phyloP scores from a whole-genome alignment of 2,797 vertebrate genomes.

The Tokudaia tokunoshimensis region DNA sequence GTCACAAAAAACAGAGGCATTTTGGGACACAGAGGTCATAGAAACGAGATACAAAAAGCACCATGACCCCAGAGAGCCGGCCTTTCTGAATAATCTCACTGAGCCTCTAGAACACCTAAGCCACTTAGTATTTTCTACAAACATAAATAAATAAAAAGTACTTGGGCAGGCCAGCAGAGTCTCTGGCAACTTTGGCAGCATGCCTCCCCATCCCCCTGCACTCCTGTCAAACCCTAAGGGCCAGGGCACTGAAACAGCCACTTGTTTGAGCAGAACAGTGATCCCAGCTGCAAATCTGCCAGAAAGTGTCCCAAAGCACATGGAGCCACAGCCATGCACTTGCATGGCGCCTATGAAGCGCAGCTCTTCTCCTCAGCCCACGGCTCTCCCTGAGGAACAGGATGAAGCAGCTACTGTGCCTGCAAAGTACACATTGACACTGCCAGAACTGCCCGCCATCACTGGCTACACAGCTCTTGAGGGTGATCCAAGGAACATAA shows the following conservation, averaged over 20 bases:
- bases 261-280: background rate
- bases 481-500: background rate
- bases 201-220: background rate
- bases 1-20: conserved; percentile 12
- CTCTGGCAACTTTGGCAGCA: background rate
- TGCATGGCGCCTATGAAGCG: background rate
- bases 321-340: rapidly evolving
- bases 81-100: conserved; percentile 12
- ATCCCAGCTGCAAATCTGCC: background rate
- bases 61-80: background rate
- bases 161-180: background rate
- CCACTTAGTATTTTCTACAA: conserved; percentile 15
- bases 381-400: background rate
- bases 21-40: background rate
- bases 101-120: background rate
- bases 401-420: background rate
- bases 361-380: background rate
- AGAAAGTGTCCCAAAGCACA: background rate
- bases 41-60: background rate
- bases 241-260: background rate
- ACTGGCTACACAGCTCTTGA: background rate
- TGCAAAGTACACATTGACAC: background rate
- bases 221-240: background rate
- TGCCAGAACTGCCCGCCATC: background rate
- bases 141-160: background rate